Conservation (phyloP, 1,140 invertebrate genomes). For the Drosophila bifasciata region DNA sequence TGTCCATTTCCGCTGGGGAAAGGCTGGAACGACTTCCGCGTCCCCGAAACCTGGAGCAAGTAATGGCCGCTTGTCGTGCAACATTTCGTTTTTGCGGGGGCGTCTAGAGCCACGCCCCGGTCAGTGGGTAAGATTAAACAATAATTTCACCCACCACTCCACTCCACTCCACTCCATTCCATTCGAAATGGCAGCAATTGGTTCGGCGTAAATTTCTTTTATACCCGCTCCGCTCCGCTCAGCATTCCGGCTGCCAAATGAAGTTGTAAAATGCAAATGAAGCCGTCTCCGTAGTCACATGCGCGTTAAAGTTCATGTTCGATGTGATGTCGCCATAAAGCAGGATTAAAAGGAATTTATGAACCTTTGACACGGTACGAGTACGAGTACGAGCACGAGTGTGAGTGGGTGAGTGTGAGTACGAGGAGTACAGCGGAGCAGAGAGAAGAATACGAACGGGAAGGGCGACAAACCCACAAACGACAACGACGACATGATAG, state of each 20-base stretch:
- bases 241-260: slow-evolving; percentile 66
- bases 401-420: no score
- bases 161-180: no score
- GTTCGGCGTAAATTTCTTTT: slow-evolving; percentile 66
- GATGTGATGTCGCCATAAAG: slow-evolving; percentile 81
- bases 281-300: slow-evolving; percentile 63
- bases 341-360: slow-evolving; percentile 82
- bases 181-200: slow-evolving; percentile 56
- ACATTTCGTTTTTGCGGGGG: slow-evolving; percentile 23
- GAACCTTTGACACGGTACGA: slow-evolving; percentile 76
- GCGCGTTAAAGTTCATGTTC: slow-evolving; percentile 81
- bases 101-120: slow-evolving; percentile 35
- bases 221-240: slow-evolving; percentile 57
- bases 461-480: slow-evolving; percentile 20
- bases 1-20: slow-evolving; percentile 55
- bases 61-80: slow-evolving; percentile 68
- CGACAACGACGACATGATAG: slow-evolving; percentile 64
- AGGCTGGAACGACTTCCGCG: neutral
- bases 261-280: slow-evolving; percentile 82
- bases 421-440: neutral
- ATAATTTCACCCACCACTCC: no score
- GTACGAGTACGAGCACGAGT: no score
- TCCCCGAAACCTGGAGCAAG: slow-evolving; percentile 21
- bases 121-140: slow-evolving; percentile 64
- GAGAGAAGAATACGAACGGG: slow-evolving; percentile 6